phyloP scores from a whole-genome alignment of 2,113 vertebrate species.

The Colaptes auratus region DNA sequence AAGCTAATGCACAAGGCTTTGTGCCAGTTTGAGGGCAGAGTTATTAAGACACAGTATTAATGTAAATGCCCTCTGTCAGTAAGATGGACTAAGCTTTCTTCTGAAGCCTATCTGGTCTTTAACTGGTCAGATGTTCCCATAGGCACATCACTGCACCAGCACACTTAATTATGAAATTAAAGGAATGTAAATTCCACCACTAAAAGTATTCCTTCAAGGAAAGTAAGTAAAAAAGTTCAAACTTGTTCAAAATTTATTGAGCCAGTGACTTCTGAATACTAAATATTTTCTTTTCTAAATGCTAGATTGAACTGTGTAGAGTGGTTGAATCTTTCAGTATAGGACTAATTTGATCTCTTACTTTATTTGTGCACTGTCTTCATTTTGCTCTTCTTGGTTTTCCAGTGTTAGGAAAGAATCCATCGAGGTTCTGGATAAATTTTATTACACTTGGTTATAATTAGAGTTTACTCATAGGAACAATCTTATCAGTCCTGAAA shows the following conservation, averaged over 20 bases:
- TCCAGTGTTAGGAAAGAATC: background rate
- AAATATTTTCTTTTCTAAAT: background rate
- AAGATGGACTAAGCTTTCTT: constrained; percentile 34
- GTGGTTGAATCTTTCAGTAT: background rate
- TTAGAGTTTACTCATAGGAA: background rate
- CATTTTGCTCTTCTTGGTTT: background rate
- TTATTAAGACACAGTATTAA: constrained; percentile 55
- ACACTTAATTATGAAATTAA: background rate
- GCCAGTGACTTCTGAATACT: background rate
- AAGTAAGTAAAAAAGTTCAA: background rate
- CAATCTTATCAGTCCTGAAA: background rate
- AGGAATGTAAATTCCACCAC: constrained; percentile 4
- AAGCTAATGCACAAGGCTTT: constrained; percentile 12
- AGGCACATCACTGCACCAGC: background rate
- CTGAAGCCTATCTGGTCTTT: constrained; percentile 20
- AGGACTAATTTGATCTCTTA: background rate
- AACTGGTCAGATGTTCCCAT: background rate
- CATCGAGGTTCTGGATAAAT: background rate
- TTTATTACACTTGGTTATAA: background rate
- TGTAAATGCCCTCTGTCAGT: constrained; percentile 53
- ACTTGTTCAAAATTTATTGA: background rate
- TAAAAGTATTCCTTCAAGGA: background rate
- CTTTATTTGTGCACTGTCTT: background rate
- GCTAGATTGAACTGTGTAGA: background rate
- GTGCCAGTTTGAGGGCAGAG: constrained; percentile 1